Evolutionary conservation across 2,113 vertebrate genomes (phyloP), one percentile per base, ranked within the genome.

Genomic region (Ovibos moschatus): DNA sequence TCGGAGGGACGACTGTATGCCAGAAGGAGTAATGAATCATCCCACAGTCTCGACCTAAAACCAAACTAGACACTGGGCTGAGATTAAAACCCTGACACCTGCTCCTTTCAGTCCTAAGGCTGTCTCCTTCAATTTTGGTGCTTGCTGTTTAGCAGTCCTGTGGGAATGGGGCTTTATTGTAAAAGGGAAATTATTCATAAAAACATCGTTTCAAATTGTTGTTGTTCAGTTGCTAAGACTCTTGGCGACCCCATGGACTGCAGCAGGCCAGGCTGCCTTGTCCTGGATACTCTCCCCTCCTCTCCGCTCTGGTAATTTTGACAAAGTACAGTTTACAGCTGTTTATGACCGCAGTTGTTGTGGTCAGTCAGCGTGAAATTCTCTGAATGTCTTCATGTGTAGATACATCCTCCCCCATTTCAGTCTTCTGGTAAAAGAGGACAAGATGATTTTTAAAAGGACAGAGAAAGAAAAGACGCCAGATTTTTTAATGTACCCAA

Each of bases 21-120:
- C 89, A 83, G 88, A 97, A 76, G n/a, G 83, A 91, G 84, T 40
- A 87, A 96, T 81, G 83, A 87, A 79, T 83, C 57, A 87, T 25
- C n/a, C 74, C n/a, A 15, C 58, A 57, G 79, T 30, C 97, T 91
- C 92, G 92, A 97, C 91, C 91, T 94, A 89, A 43, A 89, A 96
- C 58, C 84, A 93, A 94, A 91, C 79, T 83, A 91, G 79, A 82
- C 67, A 33, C 74, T 74, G 89, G 64, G 45, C 88, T 60, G 45
- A 53, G 84, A 93, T 94, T 87, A 83, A 79, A 91, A 50, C 21
- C 45, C 47, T 6, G 50, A 67, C 78, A 74, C 87, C 58, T 78
- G 67, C 55, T 40, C n/a, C 47, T 60, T 55, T 21, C 36, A 16
- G 40, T 50, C 58, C 21, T 84, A 5, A 51, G 3, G 19, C 23